Base-by-base conservation (phyloP, 2,113 vertebrate species). In the Carassius auratus region DNA sequence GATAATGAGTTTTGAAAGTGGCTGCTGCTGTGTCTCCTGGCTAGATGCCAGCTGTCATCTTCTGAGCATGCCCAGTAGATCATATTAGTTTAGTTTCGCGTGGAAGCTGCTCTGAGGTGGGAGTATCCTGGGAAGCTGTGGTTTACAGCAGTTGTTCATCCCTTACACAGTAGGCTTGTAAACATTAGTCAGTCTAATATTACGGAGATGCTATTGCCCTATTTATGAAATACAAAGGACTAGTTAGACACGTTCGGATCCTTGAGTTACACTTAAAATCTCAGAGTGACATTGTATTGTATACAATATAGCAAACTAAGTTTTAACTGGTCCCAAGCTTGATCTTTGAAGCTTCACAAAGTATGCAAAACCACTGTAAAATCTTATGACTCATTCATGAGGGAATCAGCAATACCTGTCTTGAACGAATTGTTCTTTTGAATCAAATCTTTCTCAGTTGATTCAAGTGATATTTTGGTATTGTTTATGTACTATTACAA, bases 1-100 rank as follows among this genome's bases (percentile, higher is more conserved):
- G 52, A 81, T 86, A 86, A 86, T 74, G 61, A 81, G 77, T 57
- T 66, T 81, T 62, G 68, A 75, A 64, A 81, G 55, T 48, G 84
- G 23, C 76, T 80, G 50, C 50, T 80, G 84, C 64, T 73, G 50
- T 45, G 48, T 48, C 33, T 50, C 23, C 42, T 68, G 42, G 78
- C 85, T 81, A 7, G 14, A 8, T 73, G 64, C 77, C 57, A 71
- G 50, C 50, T 81, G 81, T 81, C 76, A 52, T 52, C 66, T 74
- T 75, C n/a, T 21, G 23, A 75, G 69, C 69, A 82, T 74, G 66
- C 66, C 71, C 79, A 50, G 55, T 45, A 36, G 42, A 50, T 59
- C 57, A 48, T n/a, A 73, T 62, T 80, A 81, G 76, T 73, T 69
- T 80, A 74, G n/a, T 23, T 80, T 76, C 71, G 4, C 26, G 45